Conservation (phyloP, 2,113 vertebrate species). For the Herpailurus yagouaroundi region DNA sequence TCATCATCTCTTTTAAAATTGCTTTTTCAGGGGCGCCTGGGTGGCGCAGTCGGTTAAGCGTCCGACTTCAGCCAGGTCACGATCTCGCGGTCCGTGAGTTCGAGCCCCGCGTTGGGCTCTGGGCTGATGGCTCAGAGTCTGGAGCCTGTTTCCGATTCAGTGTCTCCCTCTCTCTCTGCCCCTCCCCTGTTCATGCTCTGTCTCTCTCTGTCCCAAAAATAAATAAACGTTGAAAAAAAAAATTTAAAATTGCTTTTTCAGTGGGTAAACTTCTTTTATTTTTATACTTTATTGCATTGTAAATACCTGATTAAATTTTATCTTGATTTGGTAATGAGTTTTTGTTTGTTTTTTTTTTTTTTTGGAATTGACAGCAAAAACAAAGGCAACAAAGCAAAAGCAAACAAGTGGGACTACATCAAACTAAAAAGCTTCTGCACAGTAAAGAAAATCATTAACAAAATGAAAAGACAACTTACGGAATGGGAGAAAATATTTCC, state of each 20-base stretch:
- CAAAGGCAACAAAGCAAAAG: neutral
- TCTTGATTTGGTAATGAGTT: neutral
- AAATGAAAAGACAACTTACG: neutral
- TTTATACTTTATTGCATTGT: neutral
- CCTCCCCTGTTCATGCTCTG: too few relatives aligned
- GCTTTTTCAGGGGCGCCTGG: neutral
- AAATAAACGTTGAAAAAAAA: too few relatives aligned
- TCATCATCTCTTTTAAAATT: neutral
- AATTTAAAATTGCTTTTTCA: neutral
- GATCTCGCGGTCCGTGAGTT: too few relatives aligned
- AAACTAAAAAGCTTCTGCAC: neutral
- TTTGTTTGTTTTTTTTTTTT: neutral
- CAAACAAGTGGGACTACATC: neutral
- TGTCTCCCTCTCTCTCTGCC: too few relatives aligned
- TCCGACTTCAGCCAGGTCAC: too few relatives aligned
- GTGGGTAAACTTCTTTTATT: neutral
- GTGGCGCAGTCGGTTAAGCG: too few relatives aligned
- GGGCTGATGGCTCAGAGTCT: too few relatives aligned
- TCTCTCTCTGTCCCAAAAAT: too few relatives aligned
- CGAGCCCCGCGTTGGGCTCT: too few relatives aligned
- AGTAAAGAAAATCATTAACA: neutral
- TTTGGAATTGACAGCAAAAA: neutral
- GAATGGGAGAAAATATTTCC: neutral
- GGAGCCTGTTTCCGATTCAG: too few relatives aligned
- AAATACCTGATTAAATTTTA: neutral